These are phyloP conservation scores for Actenoides lindsayi DNA, from an alignment of 2,113 vertebrate species.

Conservation along the genomic window DNA sequence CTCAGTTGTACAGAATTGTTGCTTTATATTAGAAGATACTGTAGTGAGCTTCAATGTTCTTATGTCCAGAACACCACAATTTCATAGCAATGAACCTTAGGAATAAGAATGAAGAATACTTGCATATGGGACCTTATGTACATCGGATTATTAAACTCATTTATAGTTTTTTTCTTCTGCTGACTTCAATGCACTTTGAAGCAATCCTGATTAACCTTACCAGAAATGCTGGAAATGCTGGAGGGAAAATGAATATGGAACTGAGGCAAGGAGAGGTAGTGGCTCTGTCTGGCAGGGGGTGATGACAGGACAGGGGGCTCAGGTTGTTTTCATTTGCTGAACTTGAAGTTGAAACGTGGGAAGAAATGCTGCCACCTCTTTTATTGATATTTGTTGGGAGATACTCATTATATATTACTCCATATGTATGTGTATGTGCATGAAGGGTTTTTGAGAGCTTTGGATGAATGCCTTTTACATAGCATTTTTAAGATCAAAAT, in stretches of 20 bases:
- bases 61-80: neutral
- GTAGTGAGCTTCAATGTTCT: neutral
- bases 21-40: neutral
- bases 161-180: neutral
- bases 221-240: neutral
- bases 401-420: neutral
- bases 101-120: neutral
- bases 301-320: neutral
- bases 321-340: constrained; percentile 9
- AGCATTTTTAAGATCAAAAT: constrained; percentile 62
- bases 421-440: constrained; percentile 16
- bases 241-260: neutral
- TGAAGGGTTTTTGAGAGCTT: constrained; percentile 43
- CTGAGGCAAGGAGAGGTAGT: neutral
- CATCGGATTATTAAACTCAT: neutral
- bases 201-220: neutral
- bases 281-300: neutral
- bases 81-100: neutral
- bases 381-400: constrained; percentile 26
- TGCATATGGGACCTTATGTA: neutral
- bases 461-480: constrained; percentile 50
- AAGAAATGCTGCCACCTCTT: neutral
- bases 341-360: neutral
- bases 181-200: neutral
- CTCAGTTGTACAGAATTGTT: neutral